Evolutionary conservation across 2,888 invertebrate species (phyloP), one percentile per base, ranked within the genome.

Genomic region (Hydriomena furcata): DNA sequence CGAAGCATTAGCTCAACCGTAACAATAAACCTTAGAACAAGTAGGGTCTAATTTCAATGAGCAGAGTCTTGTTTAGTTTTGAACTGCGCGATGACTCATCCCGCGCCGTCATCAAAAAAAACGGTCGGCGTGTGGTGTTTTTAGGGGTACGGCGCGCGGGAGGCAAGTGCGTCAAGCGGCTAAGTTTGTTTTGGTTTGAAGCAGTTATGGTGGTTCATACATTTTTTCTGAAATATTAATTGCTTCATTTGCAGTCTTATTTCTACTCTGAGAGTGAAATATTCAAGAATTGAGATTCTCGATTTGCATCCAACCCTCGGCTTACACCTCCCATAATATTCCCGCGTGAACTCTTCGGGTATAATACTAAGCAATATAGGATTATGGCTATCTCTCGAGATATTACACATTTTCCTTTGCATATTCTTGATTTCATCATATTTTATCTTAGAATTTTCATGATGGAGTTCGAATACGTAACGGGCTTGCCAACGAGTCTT

Each of bases 291-390:
- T 47, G 38, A 52, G 43, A 31, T 32, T 38, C 35, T 34, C 52
- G 44, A 30, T 47, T 47, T 47, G 43, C 52, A 47, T 43, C 52
- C 34, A 23, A 43, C 46, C 47, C 50, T 23, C 30, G 35, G 43
- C 47, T 52, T 52, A 52, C 52, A 52, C 52, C 43, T 52, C 52
- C 48, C 47, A 47, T 52, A 47, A 47, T 52, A 52, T 52, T 35
- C 32, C 20, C 45, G 41, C 46, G 38, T 43, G 37, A 43, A 47
- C 43, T 52, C 47, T 37, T 37, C 27, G 43, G 43, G 42, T 31
- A 52, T 52, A 52, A 47, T 47, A 43, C 47, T 40, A 47, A 47
- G 52, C 52, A 52, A 52, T 52, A 52, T 52, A 47, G 47, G 52
- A 52, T 52, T 52, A 52, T 52, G 42, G 47, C 34, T 34, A 52